A percentile compares a stretch with the other conserved stretches of the same genome.
Conservation (phyloP, 2,888 invertebrate genomes). For the Leuctra nigra region DNA sequence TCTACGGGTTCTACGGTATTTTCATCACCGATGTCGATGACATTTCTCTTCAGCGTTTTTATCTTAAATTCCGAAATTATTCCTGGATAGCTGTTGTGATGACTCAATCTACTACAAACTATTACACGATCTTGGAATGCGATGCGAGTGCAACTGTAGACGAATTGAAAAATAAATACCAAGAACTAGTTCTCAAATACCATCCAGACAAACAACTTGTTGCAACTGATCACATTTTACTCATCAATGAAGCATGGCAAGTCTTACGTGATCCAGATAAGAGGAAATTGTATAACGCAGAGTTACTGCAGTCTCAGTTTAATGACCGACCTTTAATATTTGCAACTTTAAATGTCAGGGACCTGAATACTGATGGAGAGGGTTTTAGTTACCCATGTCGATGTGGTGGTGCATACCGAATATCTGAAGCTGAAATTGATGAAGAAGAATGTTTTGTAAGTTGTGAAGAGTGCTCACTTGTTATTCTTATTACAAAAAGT, state of each 20-base stretch:
- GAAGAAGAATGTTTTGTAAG: conserved; percentile 47
- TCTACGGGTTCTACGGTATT: too few relatives aligned
- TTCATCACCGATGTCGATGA: too few relatives aligned
- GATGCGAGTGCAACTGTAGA: neutral
- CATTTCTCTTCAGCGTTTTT: too few relatives aligned
- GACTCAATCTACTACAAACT: too few relatives aligned
- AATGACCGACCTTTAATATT: conserved; percentile 52
- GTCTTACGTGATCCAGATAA: conserved; percentile 52
- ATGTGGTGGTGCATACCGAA: conserved; percentile 58
- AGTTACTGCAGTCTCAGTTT: conserved; percentile 50
- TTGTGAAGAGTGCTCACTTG: conserved; percentile 70
- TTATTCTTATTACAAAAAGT: too few relatives aligned
- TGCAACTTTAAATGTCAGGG: conserved; percentile 46
- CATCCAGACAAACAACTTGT: conserved; percentile 56
- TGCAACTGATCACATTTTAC: conserved; percentile 28
- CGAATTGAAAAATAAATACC: conserved; percentile 54
- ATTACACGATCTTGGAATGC: neutral
- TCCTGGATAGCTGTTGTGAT: too few relatives aligned
- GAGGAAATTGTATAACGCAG: conserved; percentile 59
- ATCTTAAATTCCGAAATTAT: too few relatives aligned
- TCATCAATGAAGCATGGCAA: conserved; percentile 65
- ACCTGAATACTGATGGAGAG: conserved; percentile 43
- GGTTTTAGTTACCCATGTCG: conserved; percentile 54
- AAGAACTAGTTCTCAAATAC: conserved; percentile 46
- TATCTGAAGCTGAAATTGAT: conserved; percentile 39